Evolutionary conservation across 2,797 vertebrate genomes (phyloP).

Genomic region (Tamandua tetradactyla): DNA sequence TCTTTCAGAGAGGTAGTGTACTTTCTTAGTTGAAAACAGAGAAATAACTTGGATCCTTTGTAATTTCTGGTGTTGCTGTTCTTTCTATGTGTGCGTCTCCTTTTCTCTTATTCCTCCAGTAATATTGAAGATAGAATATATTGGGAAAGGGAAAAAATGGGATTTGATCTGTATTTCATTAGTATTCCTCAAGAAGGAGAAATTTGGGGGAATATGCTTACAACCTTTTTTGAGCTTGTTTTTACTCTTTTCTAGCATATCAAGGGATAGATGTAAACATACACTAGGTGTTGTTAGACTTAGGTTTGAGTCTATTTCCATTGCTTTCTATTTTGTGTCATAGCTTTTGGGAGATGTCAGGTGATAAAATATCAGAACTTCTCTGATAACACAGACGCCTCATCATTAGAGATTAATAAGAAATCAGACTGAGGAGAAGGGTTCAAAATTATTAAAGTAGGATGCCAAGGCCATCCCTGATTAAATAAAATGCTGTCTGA

Average conservation of each 20-base stretch:
- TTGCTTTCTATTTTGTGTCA: neutral
- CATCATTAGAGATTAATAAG: neutral
- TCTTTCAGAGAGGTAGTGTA: neutral
- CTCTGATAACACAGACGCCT: neutral
- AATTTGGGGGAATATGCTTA: neutral
- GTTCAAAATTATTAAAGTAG: neutral
- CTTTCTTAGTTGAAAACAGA: neutral
- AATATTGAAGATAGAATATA: neutral
- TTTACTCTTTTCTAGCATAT: conserved; percentile 9
- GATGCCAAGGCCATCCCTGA: neutral
- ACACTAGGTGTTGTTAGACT: neutral
- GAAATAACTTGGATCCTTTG: neutral
- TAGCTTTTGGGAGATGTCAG: neutral
- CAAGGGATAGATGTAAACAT: neutral
- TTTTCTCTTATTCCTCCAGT: neutral
- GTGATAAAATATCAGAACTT: neutral
- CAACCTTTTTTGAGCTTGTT: neutral
- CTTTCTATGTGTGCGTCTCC: neutral
- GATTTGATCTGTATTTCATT: neutral
- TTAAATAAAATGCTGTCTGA: neutral
- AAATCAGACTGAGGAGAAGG: neutral
- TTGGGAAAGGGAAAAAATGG: neutral
- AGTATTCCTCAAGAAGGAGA: neutral
- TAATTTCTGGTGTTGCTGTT: neutral
- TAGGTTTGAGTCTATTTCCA: neutral